A percentile compares a stretch with the other conserved stretches of the same genome.
phyloP scores from a whole-genome alignment of 1,140 invertebrate species.

The Pectinophora gossypiella region DNA sequence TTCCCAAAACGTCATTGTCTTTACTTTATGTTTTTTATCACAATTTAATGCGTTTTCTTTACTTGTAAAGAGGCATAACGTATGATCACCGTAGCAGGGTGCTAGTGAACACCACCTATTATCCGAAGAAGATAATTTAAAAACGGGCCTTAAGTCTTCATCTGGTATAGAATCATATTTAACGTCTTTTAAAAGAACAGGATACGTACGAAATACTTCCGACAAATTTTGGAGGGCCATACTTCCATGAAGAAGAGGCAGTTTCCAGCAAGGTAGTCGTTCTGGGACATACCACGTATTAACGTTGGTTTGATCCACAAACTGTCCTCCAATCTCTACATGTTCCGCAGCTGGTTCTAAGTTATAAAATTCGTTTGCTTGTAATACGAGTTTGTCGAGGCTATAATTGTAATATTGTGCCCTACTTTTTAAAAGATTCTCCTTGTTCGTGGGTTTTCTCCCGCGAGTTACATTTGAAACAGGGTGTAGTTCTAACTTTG shows the following conservation, averaged over 20 bases:
- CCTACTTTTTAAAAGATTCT: no score
- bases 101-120: constrained; percentile 55
- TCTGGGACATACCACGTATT: constrained; percentile 52
- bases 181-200: constrained; percentile 40
- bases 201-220: constrained; percentile 43
- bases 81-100: constrained; percentile 62
- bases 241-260: constrained; percentile 51
- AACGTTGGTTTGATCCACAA: no score
- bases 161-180: neutral
- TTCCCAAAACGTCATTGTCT: constrained; percentile 30
- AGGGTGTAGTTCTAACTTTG: no score
- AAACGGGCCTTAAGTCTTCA: neutral
- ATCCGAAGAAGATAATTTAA: neutral
- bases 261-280: constrained; percentile 52
- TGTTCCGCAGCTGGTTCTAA: no score
- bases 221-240: constrained; percentile 25
- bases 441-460: no score
- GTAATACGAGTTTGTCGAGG: no score
- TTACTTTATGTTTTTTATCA: constrained; percentile 34
- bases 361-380: no score
- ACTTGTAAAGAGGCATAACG: constrained; percentile 48
- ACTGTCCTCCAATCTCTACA: no score
- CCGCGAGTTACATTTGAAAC: no score
- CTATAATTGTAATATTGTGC: no score
- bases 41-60: constrained; percentile 35